Evolutionary conservation across 2,888 invertebrate genomes (phyloP).

Genomic region (Phoenoteleia sp.): DNA sequence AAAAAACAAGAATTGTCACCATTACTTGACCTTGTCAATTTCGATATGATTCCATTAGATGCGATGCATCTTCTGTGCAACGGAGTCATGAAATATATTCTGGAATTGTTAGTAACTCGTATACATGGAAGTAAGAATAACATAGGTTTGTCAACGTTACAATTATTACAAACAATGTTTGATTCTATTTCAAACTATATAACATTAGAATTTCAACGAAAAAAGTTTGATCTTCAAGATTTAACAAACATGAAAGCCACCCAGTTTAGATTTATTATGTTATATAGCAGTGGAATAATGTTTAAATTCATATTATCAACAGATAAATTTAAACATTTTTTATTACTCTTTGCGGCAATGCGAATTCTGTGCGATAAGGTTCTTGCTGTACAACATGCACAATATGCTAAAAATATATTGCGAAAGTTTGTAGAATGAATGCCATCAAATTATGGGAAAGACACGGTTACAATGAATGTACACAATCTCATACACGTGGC

Average conservation of each 20-base stretch:
- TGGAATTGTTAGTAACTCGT: background rate
- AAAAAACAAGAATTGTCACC: constrained; percentile 29
- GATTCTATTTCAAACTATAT: constrained; percentile 7
- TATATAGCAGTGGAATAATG: constrained; percentile 56
- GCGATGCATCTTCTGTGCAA: constrained; percentile 61
- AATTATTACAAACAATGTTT: constrained; percentile 1
- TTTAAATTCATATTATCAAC: constrained; percentile 53
- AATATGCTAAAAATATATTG: constrained; percentile 57
- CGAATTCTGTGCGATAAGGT: constrained; percentile 52
- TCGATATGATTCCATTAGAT: constrained; percentile 56
- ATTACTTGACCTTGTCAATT: constrained; percentile 30
- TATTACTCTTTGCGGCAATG: constrained; percentile 60
- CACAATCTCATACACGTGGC: constrained; percentile 69
- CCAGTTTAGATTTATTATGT: constrained; percentile 50
- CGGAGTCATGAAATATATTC: constrained; percentile 40
- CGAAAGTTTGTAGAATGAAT: constrained; percentile 57
- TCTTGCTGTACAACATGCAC: constrained; percentile 10
- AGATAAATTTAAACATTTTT: constrained; percentile 60
- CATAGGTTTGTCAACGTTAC: background rate
- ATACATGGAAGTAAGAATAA: background rate
- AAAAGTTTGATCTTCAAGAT: constrained; percentile 56
- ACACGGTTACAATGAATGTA: constrained; percentile 62
- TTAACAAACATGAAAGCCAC: constrained; percentile 21
- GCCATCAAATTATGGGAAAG: constrained; percentile 67
- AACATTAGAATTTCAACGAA: constrained; percentile 73